Conservation (phyloP, 1,140 invertebrate species). For the Leptinotarsa lineolata region DNA sequence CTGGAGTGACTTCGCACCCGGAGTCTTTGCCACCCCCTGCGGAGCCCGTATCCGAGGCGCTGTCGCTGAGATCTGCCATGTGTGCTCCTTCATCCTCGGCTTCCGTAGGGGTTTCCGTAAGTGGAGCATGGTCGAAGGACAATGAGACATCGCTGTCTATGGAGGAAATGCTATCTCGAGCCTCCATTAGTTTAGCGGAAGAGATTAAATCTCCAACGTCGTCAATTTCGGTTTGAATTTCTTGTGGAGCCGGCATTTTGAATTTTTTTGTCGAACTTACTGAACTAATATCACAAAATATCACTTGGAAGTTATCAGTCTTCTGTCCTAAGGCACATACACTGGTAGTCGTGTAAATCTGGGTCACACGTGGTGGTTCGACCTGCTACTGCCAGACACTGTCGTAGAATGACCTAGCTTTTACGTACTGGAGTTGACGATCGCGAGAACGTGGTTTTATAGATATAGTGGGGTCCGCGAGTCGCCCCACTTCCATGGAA, state of each 20-base stretch:
- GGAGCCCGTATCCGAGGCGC: conserved; percentile 63
- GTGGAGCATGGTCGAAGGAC: conserved; percentile 57
- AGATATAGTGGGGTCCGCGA: conserved; percentile 26
- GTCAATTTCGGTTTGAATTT: conserved; percentile 47
- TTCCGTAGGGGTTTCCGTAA: conserved; percentile 54
- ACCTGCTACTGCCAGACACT: conserved; percentile 54
- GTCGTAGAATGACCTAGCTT: conserved; percentile 54
- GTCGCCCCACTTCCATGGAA: conserved; percentile 14
- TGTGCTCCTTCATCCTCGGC: conserved; percentile 61
- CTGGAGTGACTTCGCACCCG: conserved; percentile 66
- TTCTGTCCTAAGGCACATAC: conserved; percentile 23
- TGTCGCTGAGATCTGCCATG: conserved; percentile 67
- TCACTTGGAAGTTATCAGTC: conserved; percentile 40
- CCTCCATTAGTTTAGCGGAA: conserved; percentile 61
- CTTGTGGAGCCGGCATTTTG: conserved; percentile 51
- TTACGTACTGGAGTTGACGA: conserved; percentile 38
- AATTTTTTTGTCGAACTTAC: conserved; percentile 30
- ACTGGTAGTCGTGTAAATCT: conserved; percentile 38
- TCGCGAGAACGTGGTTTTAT: conserved; percentile 33
- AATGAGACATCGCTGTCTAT: conserved; percentile 67
- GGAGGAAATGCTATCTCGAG: conserved; percentile 66
- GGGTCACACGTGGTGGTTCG: conserved; percentile 50
- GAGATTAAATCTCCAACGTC: conserved; percentile 52
- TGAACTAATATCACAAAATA: conserved; percentile 51
- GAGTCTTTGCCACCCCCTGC: conserved; percentile 67